A percentile compares a stretch with the other conserved stretches of the same genome.
Conservation (phyloP, 1,140 invertebrate genomes). For the Pseudoatta argentina region DNA sequence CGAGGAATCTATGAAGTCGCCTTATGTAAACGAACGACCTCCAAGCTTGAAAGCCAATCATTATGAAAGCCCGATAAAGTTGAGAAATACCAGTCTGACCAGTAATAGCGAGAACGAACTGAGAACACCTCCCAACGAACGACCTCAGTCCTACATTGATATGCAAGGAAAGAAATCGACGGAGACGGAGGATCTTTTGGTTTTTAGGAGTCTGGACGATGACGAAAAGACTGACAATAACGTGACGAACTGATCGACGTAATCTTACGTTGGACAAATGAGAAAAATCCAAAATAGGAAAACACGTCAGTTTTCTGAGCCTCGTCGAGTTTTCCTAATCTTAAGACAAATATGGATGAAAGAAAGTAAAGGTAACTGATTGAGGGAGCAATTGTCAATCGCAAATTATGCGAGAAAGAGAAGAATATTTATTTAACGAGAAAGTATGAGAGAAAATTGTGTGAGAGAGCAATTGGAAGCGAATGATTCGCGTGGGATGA, state of each 20-base stretch:
- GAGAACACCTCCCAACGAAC: constrained; percentile 81
- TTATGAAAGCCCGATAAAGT: constrained; percentile 86
- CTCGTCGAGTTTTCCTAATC: neutral
- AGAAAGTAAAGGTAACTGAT: neutral
- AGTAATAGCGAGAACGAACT: constrained; percentile 83
- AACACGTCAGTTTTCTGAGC: neutral
- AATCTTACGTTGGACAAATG: constrained; percentile 29
- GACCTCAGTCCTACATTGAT: constrained; percentile 86
- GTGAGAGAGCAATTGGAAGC: constrained; percentile 17
- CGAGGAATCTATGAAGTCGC: constrained; percentile 72
- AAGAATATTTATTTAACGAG: constrained; percentile 36
- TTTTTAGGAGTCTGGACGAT: constrained; percentile 69
- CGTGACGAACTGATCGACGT: constrained; percentile 37
- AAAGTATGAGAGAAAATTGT: neutral
- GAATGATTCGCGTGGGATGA: constrained; percentile 13
- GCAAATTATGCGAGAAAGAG: constrained; percentile 20
- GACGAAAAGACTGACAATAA: constrained; percentile 67
- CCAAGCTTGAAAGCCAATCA: constrained; percentile 77
- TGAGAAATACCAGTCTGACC: constrained; percentile 78
- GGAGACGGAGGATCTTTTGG: constrained; percentile 75
- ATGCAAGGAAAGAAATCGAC: constrained; percentile 82
- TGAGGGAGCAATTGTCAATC: neutral
- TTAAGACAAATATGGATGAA: neutral
- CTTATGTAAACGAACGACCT: constrained; percentile 81
- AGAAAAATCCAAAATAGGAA: constrained; percentile 19